Evolutionary conservation across 2,888 invertebrate genomes (phyloP), one percentile per base, ranked within the genome.

Genomic region (Resseliella maxima): DNA sequence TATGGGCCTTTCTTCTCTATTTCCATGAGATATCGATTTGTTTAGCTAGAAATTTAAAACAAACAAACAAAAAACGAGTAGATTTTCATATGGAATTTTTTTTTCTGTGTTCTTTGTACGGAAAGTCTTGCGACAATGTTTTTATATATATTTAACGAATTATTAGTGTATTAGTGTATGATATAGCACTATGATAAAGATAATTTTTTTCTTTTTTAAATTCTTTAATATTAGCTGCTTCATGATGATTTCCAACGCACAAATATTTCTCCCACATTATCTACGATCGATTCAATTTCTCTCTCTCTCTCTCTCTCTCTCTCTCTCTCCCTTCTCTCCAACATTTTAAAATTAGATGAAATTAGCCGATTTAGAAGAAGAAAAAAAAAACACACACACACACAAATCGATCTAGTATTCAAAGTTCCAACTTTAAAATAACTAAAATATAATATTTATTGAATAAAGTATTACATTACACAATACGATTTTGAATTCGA

Each of bases 1-100:
- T 31, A 72, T 72, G 72, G 72, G 72, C 72, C 72, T 72, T 72
- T 72, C 31, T 72, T 72, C 72, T 72, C 72, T 72, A 72, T 72
- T 72, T 72, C 31, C 72, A 72, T n/a, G 72, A 72, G 72, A 72
- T 59, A 50, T 15, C 59, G 59, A 59, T 72, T 72, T 35, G 31
- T 72, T 72, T 31, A 72, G 31, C 31, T 72, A 72, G 31, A 72
- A 72, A 59, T 59, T 8, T 8, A 6, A 12, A 50, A 12, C 18
- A 50, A 72, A 72, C 72, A 72, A 35, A 59, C 5, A 41, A 50
- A 50, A 59, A 59, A 59, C 59, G 59, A 59, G 24, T 59, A 59
- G 59, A 24, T 59, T 59, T 59, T 59, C 59, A 59, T 59, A 50
- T 50, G 46, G 18, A 50, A 8, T 15, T 50, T 50, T 50, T n/a